Evolutionary conservation across 2,113 vertebrate genomes (phyloP).

Genomic region (Chiloscyllium plagiosum): DNA sequence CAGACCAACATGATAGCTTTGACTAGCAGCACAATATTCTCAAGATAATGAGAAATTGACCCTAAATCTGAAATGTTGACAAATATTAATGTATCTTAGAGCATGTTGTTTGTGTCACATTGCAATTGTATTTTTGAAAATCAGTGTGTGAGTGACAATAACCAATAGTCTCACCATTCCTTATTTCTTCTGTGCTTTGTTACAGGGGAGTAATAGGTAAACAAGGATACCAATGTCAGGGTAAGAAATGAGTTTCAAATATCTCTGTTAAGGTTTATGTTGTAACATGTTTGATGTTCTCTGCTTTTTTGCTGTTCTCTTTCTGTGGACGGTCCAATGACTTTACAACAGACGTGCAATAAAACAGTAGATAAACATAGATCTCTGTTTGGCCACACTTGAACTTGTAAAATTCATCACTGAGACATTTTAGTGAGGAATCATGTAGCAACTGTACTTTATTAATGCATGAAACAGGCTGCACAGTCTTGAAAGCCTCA

Average conservation of each 20-base stretch:
- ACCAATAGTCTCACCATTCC: neutral
- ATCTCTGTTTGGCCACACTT: neutral
- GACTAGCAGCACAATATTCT: neutral
- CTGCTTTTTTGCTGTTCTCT: neutral
- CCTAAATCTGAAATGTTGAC: too few relatives aligned
- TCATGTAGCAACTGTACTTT: neutral
- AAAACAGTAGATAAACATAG: neutral
- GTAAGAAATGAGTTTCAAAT: constrained; percentile 60
- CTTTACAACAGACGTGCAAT: neutral
- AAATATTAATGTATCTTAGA: neutral
- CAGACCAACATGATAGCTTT: neutral
- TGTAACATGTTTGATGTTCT: neutral
- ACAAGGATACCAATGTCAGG: constrained; percentile 98
- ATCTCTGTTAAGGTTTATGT: neutral
- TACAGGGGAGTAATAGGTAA: constrained; percentile 97
- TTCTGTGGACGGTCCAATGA: too few relatives aligned
- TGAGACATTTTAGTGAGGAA: neutral
- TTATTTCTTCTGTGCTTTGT: constrained; percentile 44
- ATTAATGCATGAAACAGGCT: neutral
- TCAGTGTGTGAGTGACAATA: neutral
- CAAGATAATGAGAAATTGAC: too few relatives aligned
- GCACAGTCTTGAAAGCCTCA: neutral
- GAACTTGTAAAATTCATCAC: neutral
- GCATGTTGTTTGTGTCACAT: neutral
- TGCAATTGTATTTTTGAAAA: neutral